Evolutionary conservation across 1,140 invertebrate genomes (phyloP), one percentile per base, ranked within the genome.

Genomic region (Lepidurus packardi): DNA sequence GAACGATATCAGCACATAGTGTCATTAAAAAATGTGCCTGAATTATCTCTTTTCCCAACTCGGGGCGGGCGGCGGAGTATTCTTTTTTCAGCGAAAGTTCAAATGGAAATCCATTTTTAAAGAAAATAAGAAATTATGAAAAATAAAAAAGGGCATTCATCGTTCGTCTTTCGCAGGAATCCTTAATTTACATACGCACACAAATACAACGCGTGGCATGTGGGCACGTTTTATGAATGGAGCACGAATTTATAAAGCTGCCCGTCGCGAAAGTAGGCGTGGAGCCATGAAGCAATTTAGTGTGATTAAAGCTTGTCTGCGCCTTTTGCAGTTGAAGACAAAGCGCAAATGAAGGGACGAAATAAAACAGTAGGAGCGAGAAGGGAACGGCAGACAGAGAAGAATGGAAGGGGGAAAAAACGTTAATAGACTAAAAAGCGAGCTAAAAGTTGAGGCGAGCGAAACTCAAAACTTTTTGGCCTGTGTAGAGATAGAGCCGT

Each of bases 141-240:
- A 42, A 74, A 74, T 24, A 41, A 41, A 43, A 41, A 45, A 44
- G 9, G 53, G 13, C 53, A 4, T n/a, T 65, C 53, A 5, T 65
- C 21, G 16, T 21, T 65, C 53, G 34, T 65, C 53, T 21, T 21
- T 65, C 53, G 53, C 53, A 65, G 53, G 53, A 65, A 65, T 65
- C 16, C 53, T 65, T 65, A 65, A 65, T 65, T 65, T 65, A 65
- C 53, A 65, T 65, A 65, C 53, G 13, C 53, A 65, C 53, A 65
- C 53, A 65, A 65, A 65, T 65, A 65, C 53, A 65, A 65, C 53
- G 53, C 53, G 10, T 65, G 53, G 53, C 53, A 65, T 65, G 53
- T 65, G 53, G 53, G 53, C 53, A n/a, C 16, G n/a, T 65, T 65
- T 65, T 65, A 65, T 65, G 53, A 65, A 65, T 65, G 53, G 21